phyloP scores from a whole-genome alignment of 2,888 invertebrate species.

The Tipula lateralis region DNA sequence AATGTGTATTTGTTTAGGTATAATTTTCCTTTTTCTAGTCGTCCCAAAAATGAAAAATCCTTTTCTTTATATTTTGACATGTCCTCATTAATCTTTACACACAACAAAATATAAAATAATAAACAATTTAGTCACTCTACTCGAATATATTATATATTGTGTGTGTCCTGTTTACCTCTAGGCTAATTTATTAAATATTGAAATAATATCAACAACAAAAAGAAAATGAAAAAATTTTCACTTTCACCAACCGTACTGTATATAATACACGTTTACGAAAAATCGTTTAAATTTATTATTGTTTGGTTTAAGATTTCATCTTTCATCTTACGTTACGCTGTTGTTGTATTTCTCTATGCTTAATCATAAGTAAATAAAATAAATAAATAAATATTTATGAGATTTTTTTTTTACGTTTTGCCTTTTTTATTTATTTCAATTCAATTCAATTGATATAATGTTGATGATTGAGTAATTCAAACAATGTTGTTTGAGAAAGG shows the following conservation, averaged over 20 bases:
- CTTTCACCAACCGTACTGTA: not conserved
- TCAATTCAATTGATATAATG: conserved; percentile 11
- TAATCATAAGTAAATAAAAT: conserved; percentile 15
- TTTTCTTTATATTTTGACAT: not conserved
- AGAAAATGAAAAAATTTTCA: not conserved
- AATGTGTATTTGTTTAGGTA: not conserved
- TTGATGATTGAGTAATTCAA: conserved; percentile 24
- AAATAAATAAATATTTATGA: conserved; percentile 24
- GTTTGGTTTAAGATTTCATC: not conserved
- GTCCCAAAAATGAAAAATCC: not conserved
- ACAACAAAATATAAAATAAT: not conserved
- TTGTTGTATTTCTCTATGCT: not conserved
- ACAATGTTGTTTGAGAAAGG: conserved; percentile 24
- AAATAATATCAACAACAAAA: not conserved
- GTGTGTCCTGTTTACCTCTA: not conserved
- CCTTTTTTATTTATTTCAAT: not conserved
- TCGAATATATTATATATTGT: not conserved
- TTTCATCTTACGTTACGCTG: not conserved
- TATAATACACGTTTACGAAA: not conserved
- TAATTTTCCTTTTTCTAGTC: not conserved
- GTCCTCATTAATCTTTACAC: not conserved
- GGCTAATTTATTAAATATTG: not conserved
- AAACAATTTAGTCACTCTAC: not conserved
- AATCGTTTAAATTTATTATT: not conserved
- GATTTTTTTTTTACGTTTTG: not conserved